Evolutionary conservation across 2,888 invertebrate genomes (phyloP).

Genomic region (Catocala fraxini): DNA sequence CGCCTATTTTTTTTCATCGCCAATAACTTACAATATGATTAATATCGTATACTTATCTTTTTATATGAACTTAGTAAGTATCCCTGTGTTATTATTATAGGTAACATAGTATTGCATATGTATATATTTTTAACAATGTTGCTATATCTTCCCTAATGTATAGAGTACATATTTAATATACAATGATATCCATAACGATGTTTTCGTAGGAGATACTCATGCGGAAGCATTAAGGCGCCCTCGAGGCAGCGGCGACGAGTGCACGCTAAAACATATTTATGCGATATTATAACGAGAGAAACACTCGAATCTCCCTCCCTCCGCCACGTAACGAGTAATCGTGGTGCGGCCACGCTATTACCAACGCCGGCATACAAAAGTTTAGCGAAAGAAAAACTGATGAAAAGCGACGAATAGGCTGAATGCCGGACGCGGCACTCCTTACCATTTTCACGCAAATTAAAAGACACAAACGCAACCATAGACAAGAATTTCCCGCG

Average conservation of each 20-base stretch:
- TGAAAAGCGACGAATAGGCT: constrained; percentile 70
- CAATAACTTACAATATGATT: too few relatives aligned
- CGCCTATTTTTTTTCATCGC: too few relatives aligned
- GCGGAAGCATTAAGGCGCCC: constrained; percentile 76
- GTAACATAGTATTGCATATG: too few relatives aligned
- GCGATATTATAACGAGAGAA: constrained; percentile 82
- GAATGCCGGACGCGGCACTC: constrained; percentile 74
- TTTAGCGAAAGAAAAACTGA: constrained; percentile 64
- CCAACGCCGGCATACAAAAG: constrained; percentile 60
- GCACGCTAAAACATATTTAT: constrained; percentile 82
- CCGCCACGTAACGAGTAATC: constrained; percentile 75
- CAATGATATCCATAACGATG: constrained; percentile 61
- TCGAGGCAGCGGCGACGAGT: constrained; percentile 60
- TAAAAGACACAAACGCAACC: constrained; percentile 83
- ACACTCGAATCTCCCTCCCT: constrained; percentile 62
- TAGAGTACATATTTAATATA: constrained; percentile 17
- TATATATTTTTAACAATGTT: too few relatives aligned
- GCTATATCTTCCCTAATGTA: background rate
- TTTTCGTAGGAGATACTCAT: constrained; percentile 73
- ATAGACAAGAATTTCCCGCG: constrained; percentile 77
- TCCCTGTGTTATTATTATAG: too few relatives aligned
- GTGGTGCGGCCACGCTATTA: constrained; percentile 62
- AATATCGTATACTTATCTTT: too few relatives aligned
- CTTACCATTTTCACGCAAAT: constrained; percentile 85
- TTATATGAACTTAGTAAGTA: too few relatives aligned